These are phyloP conservation scores for Dusona sp. DNA, from an alignment of 2,888 invertebrate genomes.

Conservation along the genomic window DNA sequence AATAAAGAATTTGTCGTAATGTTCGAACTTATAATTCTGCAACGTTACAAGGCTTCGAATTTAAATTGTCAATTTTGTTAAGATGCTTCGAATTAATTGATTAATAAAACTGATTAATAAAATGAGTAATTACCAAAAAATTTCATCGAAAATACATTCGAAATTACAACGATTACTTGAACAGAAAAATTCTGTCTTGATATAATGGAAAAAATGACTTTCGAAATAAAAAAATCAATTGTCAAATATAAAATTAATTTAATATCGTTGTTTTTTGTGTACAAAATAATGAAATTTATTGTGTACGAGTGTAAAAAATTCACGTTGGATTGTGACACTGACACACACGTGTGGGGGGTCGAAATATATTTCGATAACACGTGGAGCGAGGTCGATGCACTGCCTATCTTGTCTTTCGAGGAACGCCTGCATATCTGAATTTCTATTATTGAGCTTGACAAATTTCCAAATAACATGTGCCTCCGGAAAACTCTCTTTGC, in stretches of 20 bases:
- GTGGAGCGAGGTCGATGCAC: conserved; percentile 57
- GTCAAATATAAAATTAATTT: background rate
- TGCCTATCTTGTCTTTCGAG: conserved; percentile 27
- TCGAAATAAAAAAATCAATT: background rate
- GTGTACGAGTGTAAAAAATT: background rate
- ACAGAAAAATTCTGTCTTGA: background rate
- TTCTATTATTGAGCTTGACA: conserved; percentile 54
- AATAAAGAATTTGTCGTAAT: background rate
- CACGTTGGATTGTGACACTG: conserved; percentile 19
- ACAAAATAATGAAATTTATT: background rate
- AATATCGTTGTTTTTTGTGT: background rate
- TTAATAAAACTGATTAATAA: background rate
- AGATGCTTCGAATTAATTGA: background rate
- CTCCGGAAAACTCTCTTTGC: background rate
- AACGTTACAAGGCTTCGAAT: background rate
- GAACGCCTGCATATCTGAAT: conserved; percentile 53
- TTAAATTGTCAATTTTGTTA: background rate
- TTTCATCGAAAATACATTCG: background rate
- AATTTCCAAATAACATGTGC: conserved; percentile 43
- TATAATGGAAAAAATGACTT: conserved; percentile 1
- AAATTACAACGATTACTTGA: background rate
- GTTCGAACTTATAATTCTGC: background rate
- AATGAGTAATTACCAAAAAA: background rate
- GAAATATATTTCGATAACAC: conserved; percentile 52
- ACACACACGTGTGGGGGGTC: conserved; percentile 34